Percentiles rank a stretch among this genome's conserved stretches.
These are phyloP conservation scores for Desmodus rotundus DNA, from an alignment of 2,113 vertebrate genomes.

Conservation along the genomic window DNA sequence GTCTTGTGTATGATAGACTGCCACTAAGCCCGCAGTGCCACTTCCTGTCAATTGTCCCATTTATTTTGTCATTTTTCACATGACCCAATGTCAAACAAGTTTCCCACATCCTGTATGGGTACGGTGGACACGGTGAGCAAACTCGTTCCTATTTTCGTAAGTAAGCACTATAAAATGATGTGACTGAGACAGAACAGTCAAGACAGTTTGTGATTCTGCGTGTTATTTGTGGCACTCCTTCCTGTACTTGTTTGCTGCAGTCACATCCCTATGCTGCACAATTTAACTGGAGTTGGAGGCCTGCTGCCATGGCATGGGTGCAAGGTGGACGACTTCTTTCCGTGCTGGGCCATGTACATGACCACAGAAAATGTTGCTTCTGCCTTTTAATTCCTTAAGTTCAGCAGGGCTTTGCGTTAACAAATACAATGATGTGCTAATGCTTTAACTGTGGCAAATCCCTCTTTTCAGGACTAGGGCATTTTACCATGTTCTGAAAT, in stretches of 20 bases:
- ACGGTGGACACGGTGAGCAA: neutral
- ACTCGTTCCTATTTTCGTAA: constrained; percentile 14
- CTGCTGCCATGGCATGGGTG: rapidly evolving
- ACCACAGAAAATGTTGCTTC: neutral
- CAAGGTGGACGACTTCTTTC: neutral
- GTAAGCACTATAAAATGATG: neutral
- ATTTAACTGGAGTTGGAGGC: neutral
- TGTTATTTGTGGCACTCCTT: neutral
- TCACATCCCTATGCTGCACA: neutral
- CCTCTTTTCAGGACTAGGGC: neutral
- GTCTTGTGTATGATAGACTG: neutral
- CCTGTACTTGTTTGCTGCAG: neutral
- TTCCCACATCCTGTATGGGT: neutral
- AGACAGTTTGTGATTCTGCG: neutral
- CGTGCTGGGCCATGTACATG: rapidly evolving
- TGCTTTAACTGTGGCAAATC: neutral
- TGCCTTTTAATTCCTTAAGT: neutral
- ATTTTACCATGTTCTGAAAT: neutral
- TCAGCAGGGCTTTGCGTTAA: neutral
- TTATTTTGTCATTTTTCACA: neutral
- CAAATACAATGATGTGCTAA: neutral
- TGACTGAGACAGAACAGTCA: neutral
- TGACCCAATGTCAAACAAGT: neutral
- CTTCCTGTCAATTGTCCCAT: neutral
- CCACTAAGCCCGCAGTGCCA: neutral